Evolutionary conservation across 2,113 vertebrate species (phyloP), one percentile per base, ranked within the genome.

Genomic region (Columba livia): DNA sequence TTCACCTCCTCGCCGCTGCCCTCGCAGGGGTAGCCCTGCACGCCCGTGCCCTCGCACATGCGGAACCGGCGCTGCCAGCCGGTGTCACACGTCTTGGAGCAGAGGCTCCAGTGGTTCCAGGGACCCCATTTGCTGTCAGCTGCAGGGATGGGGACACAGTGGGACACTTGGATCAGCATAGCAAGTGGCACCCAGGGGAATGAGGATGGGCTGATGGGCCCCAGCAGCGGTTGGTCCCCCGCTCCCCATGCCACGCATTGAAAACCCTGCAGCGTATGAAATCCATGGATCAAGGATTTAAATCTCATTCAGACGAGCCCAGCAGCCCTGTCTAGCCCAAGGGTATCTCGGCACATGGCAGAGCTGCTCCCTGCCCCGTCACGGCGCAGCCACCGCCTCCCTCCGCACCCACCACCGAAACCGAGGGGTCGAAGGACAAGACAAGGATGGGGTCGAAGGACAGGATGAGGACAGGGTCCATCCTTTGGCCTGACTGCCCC

Each of bases 51-150:
- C 97, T 99, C 98, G 20, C 99, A 99, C 99, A 99, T 98, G 95
- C 99, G 98, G 98, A 99, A 99, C 88, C 99, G 99, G 13, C 98
- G 98, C 98, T 99, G 99, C 99, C 98, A 99, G 65, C 99, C 99
- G 0, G 98, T 99, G 98, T 99, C 99, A 6, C 99, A 99, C 0
- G 99, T 99, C 97, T 99, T 99, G 95, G 99, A 99, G 97, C 99
- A 99, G 85, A 99, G 98, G 92, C 98, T 99, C 99, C 99, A 99
- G 66, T 99, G 98, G 87, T 99, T 99, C 99, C 99, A 99, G 1
- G 98, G 98, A 16, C 99, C 99, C 99, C 99, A 99, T 89, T 99
- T 99, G 95, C 99, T 98, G 60, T 98, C 99, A 16, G 97, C 98
- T 98, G 96, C 31, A 85, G 69, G 65, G 92, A 92, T 69, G 85